phyloP scores from a whole-genome alignment of 2,888 invertebrate genomes.

The Oligia strigilis region DNA sequence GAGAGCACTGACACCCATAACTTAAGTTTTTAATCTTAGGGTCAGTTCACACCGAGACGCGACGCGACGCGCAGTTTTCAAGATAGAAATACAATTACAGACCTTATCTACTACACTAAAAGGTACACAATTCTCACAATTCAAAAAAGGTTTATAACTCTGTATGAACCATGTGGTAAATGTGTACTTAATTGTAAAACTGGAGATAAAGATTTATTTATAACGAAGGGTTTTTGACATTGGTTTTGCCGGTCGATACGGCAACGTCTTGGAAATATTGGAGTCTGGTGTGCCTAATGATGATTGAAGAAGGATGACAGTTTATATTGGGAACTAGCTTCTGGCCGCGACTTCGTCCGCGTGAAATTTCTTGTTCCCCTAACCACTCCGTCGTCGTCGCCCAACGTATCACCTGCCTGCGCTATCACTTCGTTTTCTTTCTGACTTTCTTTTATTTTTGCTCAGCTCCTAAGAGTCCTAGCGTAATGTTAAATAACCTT shows the following conservation, averaged over 20 bases:
- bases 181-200: not conserved
- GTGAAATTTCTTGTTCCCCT: not conserved
- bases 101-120: too few relatives aligned
- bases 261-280: not conserved
- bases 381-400: not conserved
- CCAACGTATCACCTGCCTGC: not conserved
- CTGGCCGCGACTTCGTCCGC: not conserved
- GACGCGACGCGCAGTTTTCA: too few relatives aligned
- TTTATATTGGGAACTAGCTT: slow-evolving; percentile 5
- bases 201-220: not conserved
- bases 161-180: not conserved
- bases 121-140: too few relatives aligned
- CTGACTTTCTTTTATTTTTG: not conserved
- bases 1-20: too few relatives aligned
- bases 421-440: not conserved
- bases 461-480: not conserved
- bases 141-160: too few relatives aligned
- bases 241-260: slow-evolving; percentile 1
- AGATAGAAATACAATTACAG: too few relatives aligned
- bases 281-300: not conserved
- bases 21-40: too few relatives aligned
- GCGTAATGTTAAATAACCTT: not conserved
- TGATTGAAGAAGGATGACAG: slow-evolving; percentile 33
- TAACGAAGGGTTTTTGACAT: not conserved
- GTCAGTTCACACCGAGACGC: too few relatives aligned